Conservation (phyloP, 1,140 invertebrate species). For the Riptortus pedestris region DNA sequence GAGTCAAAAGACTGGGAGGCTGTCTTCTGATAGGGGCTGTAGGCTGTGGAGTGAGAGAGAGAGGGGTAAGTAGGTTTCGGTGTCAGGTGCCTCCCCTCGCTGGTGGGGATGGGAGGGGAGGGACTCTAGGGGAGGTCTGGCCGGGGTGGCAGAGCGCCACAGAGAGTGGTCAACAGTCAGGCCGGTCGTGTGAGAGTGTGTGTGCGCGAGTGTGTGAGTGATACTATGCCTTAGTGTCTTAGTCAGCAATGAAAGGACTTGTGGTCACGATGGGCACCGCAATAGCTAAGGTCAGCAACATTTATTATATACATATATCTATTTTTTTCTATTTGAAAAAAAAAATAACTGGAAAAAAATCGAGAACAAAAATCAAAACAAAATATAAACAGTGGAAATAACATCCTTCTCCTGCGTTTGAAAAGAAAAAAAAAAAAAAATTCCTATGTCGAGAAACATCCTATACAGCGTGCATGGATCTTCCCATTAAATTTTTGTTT, state of each 20-base stretch:
- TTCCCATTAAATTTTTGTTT: too few species aligned
- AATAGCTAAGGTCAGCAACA: constrained; percentile 4
- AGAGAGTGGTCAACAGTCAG: constrained; percentile 2
- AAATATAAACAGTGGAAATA: too few species aligned
- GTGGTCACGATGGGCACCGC: constrained; percentile 1
- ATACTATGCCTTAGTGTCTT: not conserved
- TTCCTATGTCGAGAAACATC: too few species aligned
- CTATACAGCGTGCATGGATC: too few species aligned
- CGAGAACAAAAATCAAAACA: too few species aligned
- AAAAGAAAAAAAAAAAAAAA: too few species aligned
- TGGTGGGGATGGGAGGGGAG: not conserved
- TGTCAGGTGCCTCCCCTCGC: constrained; percentile 2
- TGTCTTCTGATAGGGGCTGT: too few species aligned
- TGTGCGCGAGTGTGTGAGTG: constrained; percentile 7
- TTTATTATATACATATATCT: too few species aligned
- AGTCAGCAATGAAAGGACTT: not conserved
- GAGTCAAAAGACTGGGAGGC: too few species aligned
- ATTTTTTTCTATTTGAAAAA: too few species aligned
- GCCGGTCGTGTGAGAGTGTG: not conserved
- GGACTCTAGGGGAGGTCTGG: not conserved
- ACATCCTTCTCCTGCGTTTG: too few species aligned
- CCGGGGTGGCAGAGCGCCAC: not conserved
- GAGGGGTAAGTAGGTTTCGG: constrained; percentile 25
- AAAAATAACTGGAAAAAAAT: too few species aligned
- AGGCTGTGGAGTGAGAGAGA: constrained; percentile 29